Evolutionary conservation across 2,113 vertebrate species (phyloP), one percentile per base, ranked within the genome.

Genomic region (Embiotoca jacksoni): DNA sequence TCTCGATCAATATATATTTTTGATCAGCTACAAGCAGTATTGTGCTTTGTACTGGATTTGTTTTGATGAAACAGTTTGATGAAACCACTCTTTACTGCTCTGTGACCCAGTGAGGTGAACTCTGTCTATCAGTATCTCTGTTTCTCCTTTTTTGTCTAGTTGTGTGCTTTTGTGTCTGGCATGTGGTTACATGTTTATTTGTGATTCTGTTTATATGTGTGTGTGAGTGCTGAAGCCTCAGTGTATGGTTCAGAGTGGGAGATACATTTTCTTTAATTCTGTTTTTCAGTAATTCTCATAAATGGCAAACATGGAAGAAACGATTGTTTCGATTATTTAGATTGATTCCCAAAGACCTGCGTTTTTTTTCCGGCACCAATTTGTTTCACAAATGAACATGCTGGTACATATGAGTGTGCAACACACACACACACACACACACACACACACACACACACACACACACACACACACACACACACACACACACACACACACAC

Each of bases 331-430:
- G 69, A 72, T 79, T 68, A 84, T 88, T 87, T 87, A 75, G 31
- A 81, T 91, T 92, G 32, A 78, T 82, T 89, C 62, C 55, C 32
- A 59, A 36, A 60, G 65, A 70, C 56, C 61, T 52, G 59, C 14
- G 0, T 70, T 82, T 79, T 58, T 50, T 75, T 49, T 30, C 23
- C 23, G 23, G 33, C 32, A 59, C 36, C 67, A 83, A 66, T 85
- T 81, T 81, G 32, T 74, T 79, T 76, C 81, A 55, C 63, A 83
- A 85, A 91, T 75, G 70, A 61, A 88, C 80, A 66, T 11, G 7
- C 50, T 58, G 31, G 65, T 56, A 55, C 7, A 46, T 39, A 7
- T 16, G 37, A 71, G 13, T 23, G 16, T 9, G 55, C 4, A 8
- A 15, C 31, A 23, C 15, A 57, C 0, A 0, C 71, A 37, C 66